Base-by-base conservation (phyloP, 2,113 vertebrate genomes). In the Pluvianellus socialis region DNA sequence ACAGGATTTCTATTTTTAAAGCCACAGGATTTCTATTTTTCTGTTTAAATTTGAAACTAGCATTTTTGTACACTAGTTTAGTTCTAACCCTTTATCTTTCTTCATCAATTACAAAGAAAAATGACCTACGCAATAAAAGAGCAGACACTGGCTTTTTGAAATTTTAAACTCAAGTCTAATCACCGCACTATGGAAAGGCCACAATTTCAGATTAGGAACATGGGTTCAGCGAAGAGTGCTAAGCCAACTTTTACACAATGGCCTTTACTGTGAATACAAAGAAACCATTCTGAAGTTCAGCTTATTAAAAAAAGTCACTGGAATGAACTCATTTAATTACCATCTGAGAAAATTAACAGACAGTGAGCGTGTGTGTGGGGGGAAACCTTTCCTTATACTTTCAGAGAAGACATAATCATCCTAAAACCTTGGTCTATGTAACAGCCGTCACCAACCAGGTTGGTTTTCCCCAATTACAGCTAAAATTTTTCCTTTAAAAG, bases 241-340 rank as follows among this genome's bases (percentile, higher is more conserved):
- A 79, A 85, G 88, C 84, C 92, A 95, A 32, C 26, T 59, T 33
- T 24, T 47, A 23, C 84, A 95, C 90, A 93, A 85, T 30, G 73
- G 47, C n/a, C 90, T 85, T 47, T 26, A 61, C 77, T 68, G 66
- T 27, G 56, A 90, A 59, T 9, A 93, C 92, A 94, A 90, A 94
- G 94, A 91, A 84, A 59, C 70, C 70, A 89, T 94, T 95, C 89
- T 94, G 35, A 86, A 86, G 35, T 79, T 18, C 65, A 86, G 63
- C 73, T 85, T 72, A 79, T 87, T 93, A 87, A 87, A 87, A 73
- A 73, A 85, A 90, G 70, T 72, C 74, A 82, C 2, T 63, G 90
- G 87, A 74, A 97, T 56, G 52, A 72, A 88, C 56, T 91, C 56
- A 70, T 77, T 86, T 94, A 77, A 91, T 87, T 89, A 87, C 87